Evolutionary conservation across 2,888 invertebrate genomes (phyloP).

Genomic region (Physocephala rufipes): DNA sequence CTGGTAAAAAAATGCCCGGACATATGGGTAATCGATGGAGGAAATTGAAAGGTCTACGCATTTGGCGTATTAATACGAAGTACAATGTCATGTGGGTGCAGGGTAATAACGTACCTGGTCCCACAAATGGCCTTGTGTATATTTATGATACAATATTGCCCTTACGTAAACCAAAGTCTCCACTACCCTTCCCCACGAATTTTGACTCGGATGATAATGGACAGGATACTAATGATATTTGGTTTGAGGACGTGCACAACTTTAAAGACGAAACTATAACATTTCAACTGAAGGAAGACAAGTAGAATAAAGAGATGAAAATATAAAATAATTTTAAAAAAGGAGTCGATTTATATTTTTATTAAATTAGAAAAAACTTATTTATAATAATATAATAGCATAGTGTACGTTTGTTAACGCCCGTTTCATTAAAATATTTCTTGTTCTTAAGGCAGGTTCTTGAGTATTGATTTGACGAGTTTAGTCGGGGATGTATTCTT

Average conservation of each 20-base stretch:
- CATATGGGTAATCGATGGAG: constrained; percentile 92
- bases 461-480: too few relatives aligned
- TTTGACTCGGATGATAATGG: constrained; percentile 71
- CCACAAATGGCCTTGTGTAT: constrained; percentile 79
- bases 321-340: constrained; percentile 7
- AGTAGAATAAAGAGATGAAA: neutral
- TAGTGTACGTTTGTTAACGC: too few relatives aligned
- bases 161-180: constrained; percentile 68
- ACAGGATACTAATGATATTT: constrained; percentile 73
- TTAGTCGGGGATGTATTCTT: too few relatives aligned
- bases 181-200: constrained; percentile 83
- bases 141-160: constrained; percentile 83
- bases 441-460: too few relatives aligned
- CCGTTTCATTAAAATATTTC: too few relatives aligned
- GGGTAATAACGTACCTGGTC: constrained; percentile 85
- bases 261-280: constrained; percentile 78
- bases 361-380: too few relatives aligned
- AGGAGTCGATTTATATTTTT: too few relatives aligned
- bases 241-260: constrained; percentile 77
- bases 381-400: too few relatives aligned
- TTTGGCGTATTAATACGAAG: constrained; percentile 92
- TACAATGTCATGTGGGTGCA: constrained; percentile 91
- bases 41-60: constrained; percentile 74
- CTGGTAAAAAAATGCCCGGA: constrained; percentile 95
- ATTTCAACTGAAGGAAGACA: constrained; percentile 67